Percentiles rank a stretch among this genome's conserved stretches.
These are phyloP conservation scores for Nothoprocta perdicaria DNA, from an alignment of 2,113 vertebrate genomes.

Conservation along the genomic window DNA sequence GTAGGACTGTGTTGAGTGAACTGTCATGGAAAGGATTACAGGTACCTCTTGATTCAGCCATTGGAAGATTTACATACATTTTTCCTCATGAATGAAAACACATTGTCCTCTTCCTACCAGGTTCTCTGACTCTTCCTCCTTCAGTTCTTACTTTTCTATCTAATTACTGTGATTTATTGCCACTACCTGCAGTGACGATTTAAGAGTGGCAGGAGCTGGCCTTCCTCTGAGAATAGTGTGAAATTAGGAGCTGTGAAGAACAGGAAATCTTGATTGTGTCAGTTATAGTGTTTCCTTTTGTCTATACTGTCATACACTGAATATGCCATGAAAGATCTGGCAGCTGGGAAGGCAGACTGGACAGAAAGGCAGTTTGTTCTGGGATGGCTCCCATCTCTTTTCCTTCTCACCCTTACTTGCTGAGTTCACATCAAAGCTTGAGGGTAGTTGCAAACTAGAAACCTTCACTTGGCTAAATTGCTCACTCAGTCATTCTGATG, in stretches of 20 bases:
- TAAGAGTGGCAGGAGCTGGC: neutral
- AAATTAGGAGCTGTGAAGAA: neutral
- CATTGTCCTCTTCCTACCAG: neutral
- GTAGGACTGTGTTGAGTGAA: neutral
- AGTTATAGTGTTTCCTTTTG: fast-evolving
- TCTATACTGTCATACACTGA: fast-evolving
- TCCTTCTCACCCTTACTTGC: neutral
- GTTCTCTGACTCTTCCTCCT: neutral
- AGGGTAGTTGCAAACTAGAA: neutral
- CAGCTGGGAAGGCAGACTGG: neutral
- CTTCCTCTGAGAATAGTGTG: neutral
- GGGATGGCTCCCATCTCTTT: fast-evolving
- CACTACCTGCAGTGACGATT: neutral
- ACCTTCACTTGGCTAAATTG: neutral
- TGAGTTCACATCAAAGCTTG: neutral
- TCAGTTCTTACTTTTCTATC: neutral
- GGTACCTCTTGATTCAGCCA: neutral
- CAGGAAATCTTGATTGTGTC: neutral
- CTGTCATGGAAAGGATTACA: neutral
- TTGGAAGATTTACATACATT: neutral
- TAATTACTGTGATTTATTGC: conserved; percentile 15
- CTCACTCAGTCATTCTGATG: fast-evolving
- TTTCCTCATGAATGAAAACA: neutral
- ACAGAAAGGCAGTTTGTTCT: neutral
- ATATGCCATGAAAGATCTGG: neutral